These are phyloP conservation scores for Altica lythri DNA, from an alignment of 2,888 invertebrate species.

Conservation along the genomic window DNA sequence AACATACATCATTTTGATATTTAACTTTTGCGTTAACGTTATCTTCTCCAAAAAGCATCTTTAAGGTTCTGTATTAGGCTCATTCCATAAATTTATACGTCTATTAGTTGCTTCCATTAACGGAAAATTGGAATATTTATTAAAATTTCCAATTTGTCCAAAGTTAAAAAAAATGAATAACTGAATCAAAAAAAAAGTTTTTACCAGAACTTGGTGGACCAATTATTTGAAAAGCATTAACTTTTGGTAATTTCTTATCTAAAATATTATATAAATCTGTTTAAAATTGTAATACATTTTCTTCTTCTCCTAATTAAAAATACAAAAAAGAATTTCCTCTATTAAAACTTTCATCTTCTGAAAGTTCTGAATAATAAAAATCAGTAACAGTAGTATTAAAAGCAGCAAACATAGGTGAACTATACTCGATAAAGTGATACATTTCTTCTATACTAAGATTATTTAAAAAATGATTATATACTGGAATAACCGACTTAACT, in stretches of 20 bases:
- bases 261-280: conserved; percentile 13
- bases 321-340: too few relatives aligned
- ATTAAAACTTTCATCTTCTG: too few relatives aligned
- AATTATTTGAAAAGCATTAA: conserved; percentile 7
- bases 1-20: background rate
- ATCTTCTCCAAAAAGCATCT: conserved; percentile 23
- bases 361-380: too few relatives aligned
- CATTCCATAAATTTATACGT: conserved; percentile 35
- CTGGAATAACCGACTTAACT: too few relatives aligned
- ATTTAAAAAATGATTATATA: too few relatives aligned
- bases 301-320: too few relatives aligned
- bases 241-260: conserved; percentile 14
- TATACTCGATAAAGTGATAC: too few relatives aligned
- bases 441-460: too few relatives aligned
- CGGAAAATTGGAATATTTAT: conserved; percentile 32
- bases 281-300: too few relatives aligned
- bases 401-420: too few relatives aligned
- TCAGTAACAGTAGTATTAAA: too few relatives aligned
- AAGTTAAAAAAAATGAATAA: conserved; percentile 14
- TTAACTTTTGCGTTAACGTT: conserved; percentile 2
- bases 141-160: conserved; percentile 29
- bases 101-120: conserved; percentile 32
- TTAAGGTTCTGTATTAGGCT: conserved; percentile 37
- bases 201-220: background rate
- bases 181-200: conserved; percentile 7